Conservation (phyloP, 2,113 vertebrate species). For the Lasiurus borealis region DNA sequence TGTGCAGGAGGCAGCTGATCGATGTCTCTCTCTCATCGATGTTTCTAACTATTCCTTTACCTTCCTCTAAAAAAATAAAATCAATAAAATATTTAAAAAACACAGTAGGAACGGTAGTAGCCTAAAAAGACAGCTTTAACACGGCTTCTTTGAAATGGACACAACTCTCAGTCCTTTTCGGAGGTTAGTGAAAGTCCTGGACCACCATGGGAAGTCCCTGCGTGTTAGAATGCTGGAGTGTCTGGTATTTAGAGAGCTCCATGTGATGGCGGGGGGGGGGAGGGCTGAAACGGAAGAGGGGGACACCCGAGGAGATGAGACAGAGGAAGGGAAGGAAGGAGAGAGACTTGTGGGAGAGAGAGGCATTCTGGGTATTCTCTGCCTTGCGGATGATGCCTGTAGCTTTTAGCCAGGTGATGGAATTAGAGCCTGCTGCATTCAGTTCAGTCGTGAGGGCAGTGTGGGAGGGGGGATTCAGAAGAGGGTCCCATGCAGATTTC, state of each 20-base stretch:
- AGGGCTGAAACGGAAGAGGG: not conserved
- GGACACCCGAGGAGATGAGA: not conserved
- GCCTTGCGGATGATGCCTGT: not conserved
- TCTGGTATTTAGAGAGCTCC: not conserved
- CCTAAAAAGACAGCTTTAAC: not conserved
- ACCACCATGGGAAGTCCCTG: not conserved
- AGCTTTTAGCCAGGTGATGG: not conserved
- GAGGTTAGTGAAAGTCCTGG: not conserved
- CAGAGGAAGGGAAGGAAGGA: too few species aligned
- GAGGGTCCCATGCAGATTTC: not conserved
- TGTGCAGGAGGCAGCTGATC: too few species aligned
- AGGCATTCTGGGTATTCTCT: not conserved
- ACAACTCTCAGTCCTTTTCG: not conserved
- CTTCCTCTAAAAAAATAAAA: too few species aligned
- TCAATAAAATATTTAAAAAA: too few species aligned
- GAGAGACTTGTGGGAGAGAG: not conserved
- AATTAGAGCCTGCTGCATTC: not conserved
- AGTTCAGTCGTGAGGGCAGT: not conserved
- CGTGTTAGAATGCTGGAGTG: not conserved
- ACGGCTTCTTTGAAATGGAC: not conserved
- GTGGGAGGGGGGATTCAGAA: not conserved
- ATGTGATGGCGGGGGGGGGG: too few species aligned
- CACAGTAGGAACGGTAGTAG: not conserved
- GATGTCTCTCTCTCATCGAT: too few species aligned
- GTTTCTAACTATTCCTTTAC: too few species aligned